Evolutionary conservation across 1,140 invertebrate species (phyloP).

Genomic region (Drosophila micromelanica): DNA sequence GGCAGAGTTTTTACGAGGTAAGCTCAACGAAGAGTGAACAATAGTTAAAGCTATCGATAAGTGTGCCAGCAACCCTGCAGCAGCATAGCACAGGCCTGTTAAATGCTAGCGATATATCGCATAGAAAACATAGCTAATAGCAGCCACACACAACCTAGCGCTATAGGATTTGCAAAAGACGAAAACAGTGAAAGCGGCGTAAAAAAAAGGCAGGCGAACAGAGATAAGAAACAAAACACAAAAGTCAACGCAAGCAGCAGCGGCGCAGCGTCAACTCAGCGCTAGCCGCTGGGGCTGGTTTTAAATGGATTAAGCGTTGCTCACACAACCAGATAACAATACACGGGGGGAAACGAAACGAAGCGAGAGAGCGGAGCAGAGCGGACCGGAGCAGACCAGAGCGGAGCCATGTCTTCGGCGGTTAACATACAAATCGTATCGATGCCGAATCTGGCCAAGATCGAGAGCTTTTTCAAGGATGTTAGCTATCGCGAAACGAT

Average conservation of each 20-base stretch:
- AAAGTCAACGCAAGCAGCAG: constrained; percentile 46
- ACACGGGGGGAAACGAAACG: constrained; percentile 22
- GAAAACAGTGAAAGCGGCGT: constrained; percentile 55
- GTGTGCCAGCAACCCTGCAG: neutral
- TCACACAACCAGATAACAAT: constrained; percentile 45
- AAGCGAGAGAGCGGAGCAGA: constrained; percentile 14
- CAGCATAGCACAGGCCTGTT: constrained; percentile 3
- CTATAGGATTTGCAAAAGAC: constrained; percentile 51
- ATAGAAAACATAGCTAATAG: constrained; percentile 24
- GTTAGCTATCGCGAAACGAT: constrained; percentile 95
- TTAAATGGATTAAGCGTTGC: constrained; percentile 54
- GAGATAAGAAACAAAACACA: constrained; percentile 60
- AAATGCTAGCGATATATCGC: constrained; percentile 22
- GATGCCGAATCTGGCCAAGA: constrained; percentile 90
- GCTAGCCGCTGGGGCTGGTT: constrained; percentile 47
- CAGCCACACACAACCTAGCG: constrained; percentile 45
- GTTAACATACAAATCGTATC: constrained; percentile 89
- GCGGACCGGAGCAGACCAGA: neutral
- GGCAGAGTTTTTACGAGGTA: no score
- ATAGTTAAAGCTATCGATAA: constrained; percentile 12
- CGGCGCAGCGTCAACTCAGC: constrained; percentile 41
- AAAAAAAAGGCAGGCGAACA: constrained; percentile 39
- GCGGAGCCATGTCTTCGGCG: constrained; percentile 63
- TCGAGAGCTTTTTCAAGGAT: constrained; percentile 94
- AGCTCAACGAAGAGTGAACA: neutral